phyloP scores from a whole-genome alignment of 2,797 vertebrate genomes.

The Brachyalestes nurse region DNA sequence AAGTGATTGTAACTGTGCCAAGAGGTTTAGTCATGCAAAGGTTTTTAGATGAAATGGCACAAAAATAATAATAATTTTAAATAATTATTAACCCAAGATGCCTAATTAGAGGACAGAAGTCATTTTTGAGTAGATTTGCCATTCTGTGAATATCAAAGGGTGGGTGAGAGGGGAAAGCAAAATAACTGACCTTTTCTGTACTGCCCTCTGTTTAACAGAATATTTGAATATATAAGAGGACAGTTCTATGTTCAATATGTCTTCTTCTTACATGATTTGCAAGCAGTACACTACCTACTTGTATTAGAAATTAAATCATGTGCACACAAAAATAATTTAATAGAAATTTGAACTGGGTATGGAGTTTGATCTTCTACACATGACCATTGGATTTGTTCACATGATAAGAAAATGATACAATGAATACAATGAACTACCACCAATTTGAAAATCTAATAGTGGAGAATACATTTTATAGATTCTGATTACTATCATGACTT shows the following conservation, averaged over 20 bases:
- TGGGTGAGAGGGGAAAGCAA: not conserved
- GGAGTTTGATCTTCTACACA: not conserved
- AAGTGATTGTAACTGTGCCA: constrained; percentile 4
- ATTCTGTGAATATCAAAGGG: not conserved
- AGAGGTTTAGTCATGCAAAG: constrained; percentile 27
- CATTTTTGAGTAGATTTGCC: constrained; percentile 22
- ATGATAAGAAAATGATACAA: not conserved
- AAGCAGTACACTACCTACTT: not conserved
- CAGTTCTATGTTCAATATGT: not conserved
- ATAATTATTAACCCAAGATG: not conserved
- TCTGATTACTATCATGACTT: no score
- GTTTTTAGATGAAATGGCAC: constrained; percentile 40
- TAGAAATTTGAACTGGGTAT: no score
- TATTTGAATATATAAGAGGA: not conserved
- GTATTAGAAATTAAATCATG: not conserved
- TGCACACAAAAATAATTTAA: no score
- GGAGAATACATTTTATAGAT: no score
- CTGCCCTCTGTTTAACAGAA: not conserved
- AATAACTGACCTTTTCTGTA: not conserved
- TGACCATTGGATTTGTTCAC: not conserved
- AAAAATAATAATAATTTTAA: constrained; percentile 40
- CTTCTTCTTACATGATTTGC: not conserved
- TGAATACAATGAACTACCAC: no score
- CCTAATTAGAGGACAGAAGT: constrained; percentile 41
- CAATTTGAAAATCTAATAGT: no score